Base-by-base conservation (phyloP, 2,888 invertebrate genomes). In the Camptogramma bilineatum region DNA sequence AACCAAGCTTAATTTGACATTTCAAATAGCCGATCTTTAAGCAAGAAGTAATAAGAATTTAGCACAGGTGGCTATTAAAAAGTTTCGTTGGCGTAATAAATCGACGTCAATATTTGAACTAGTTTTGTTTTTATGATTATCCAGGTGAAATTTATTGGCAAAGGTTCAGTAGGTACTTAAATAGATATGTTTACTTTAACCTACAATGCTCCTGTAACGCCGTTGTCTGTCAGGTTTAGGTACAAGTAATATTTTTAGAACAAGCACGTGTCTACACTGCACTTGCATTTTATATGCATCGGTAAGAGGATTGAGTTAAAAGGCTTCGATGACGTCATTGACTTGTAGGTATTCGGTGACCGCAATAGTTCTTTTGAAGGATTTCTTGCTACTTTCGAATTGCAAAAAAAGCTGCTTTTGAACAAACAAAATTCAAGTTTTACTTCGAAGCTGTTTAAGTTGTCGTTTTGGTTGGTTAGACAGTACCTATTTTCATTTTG, bases 301-400 rank as follows among this genome's bases (percentile, higher is more conserved):
- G 57, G 56, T 84, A 87, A 87, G 79, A 79, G 86, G 87, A 88
- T 88, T 86, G 79, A 66, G 69, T 79, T 83, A 80, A 77, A 75
- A 71, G 87, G 86, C 80, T 90, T 90, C 88, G 67, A 67, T 79
- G 74, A 74, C 76, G 68, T 78, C 75, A 73, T 63, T 59, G 55
- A 52, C 58, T 31, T 39, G 17, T 52, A 62, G 62, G 57, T 62
- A 59, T 42, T 64, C 48, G 34, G 46, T 64, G 52, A 39, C 53
- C 51, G 53, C 62, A 48, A 44, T 58, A 34, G 47, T 53, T 58
- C 39, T 51, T 62, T 54, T 56, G 52, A 62, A 61, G 48, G 56
- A 53, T 53, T 55, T 50, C 44, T 64, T 57, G 51, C 42, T 47
- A 16, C 17, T 59, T 54, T 51, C 17, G 31, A 28, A 55, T 31